Percentiles rank a stretch among this genome's conserved stretches.
Conservation (phyloP, 2,113 vertebrate genomes). For the Oncorhynchus clarkii region DNA sequence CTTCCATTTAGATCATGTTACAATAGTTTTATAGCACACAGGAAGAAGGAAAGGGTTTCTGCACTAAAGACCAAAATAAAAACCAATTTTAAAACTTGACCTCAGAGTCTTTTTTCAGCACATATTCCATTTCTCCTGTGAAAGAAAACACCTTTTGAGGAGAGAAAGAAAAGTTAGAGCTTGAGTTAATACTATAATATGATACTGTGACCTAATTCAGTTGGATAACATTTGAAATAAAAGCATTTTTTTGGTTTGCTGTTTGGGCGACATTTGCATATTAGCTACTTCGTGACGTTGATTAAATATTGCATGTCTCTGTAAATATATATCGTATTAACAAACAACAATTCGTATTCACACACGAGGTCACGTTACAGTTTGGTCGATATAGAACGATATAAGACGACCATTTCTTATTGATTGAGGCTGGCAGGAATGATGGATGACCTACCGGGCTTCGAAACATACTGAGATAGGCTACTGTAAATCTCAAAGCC, state of each 20-base stretch:
- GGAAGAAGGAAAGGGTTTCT: constrained; percentile 23
- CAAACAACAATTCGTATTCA: background rate
- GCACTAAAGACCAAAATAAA: constrained; percentile 51
- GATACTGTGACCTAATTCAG: background rate
- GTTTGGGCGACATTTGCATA: no score
- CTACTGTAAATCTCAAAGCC: background rate
- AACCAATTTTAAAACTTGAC: constrained; percentile 1
- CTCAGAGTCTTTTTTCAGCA: background rate
- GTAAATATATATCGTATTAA: background rate
- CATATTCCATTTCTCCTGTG: background rate
- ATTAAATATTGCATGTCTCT: no score
- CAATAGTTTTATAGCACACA: constrained; percentile 42
- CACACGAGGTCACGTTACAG: constrained; percentile 27
- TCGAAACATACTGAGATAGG: constrained; percentile 2
- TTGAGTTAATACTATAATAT: background rate
- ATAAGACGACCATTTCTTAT: constrained; percentile 27
- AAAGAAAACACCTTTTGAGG: background rate
- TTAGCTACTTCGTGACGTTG: no score
- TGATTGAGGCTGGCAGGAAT: constrained; percentile 47
- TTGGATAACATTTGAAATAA: no score
- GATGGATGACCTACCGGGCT: constrained; percentile 43
- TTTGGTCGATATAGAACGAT: constrained; percentile 34
- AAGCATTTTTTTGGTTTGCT: no score
- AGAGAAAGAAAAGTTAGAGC: background rate
- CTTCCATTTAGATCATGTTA: constrained; percentile 13